phyloP scores from a whole-genome alignment of 2,888 invertebrate species.

The Chrysolina haemoptera region DNA sequence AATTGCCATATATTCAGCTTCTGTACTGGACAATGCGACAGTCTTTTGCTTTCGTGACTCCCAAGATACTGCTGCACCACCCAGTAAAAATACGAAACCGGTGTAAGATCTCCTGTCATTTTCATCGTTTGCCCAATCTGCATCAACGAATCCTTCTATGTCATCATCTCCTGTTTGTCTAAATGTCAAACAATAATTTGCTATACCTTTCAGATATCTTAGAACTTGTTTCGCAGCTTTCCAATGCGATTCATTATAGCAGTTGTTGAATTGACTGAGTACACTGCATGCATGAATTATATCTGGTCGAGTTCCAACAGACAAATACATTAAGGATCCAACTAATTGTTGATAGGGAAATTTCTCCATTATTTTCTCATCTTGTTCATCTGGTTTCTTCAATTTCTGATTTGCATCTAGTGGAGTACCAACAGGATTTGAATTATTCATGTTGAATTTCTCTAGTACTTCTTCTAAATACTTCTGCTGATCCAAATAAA shows the following conservation, averaged over 20 bases:
- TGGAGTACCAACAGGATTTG: too few species aligned
- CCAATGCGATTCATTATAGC: constrained; percentile 46
- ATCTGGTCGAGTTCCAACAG: constrained; percentile 48
- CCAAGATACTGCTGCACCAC: constrained; percentile 55
- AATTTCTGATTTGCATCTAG: too few species aligned
- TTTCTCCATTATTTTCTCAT: too few species aligned
- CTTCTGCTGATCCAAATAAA: too few species aligned
- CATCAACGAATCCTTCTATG: constrained; percentile 24
- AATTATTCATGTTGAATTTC: too few species aligned
- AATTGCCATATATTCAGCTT: constrained; percentile 58
- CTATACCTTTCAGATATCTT: constrained; percentile 35
- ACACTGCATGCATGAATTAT: constrained; percentile 39
- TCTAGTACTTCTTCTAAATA: too few species aligned
- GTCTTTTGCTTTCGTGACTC: constrained; percentile 57
- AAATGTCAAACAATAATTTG: constrained; percentile 5
- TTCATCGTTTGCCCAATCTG: constrained; percentile 41
- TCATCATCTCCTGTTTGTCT: constrained; percentile 1
- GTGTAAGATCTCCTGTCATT: constrained; percentile 65
- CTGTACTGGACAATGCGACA: constrained; percentile 54
- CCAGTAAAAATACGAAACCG: constrained; percentile 55
- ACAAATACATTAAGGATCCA: constrained; percentile 39
- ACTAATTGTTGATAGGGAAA: constrained; percentile 8
- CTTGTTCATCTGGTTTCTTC: too few species aligned
- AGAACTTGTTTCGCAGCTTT: constrained; percentile 32
- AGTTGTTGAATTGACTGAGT: constrained; percentile 44